Percentiles rank a stretch among this genome's conserved stretches.
Conservation (phyloP, 2,113 vertebrate genomes). For the Piprites chloris region DNA sequence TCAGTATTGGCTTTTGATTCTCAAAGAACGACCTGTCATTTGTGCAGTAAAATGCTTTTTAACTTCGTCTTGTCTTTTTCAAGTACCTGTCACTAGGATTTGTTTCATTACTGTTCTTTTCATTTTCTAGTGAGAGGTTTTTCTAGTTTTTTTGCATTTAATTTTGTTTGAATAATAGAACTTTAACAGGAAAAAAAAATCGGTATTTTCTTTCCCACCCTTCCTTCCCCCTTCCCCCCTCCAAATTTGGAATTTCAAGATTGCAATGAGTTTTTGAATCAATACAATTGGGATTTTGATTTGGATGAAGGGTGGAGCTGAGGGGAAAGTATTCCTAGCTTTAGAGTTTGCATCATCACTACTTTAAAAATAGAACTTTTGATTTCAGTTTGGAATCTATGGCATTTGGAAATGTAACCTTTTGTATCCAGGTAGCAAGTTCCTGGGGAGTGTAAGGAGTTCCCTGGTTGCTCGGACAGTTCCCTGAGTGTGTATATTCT, state of each 20-base stretch:
- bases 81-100: background rate
- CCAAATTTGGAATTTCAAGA: background rate
- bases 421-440: constrained; percentile 25
- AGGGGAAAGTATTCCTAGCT: background rate
- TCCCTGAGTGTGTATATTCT: background rate
- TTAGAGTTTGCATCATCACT: constrained; percentile 2
- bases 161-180: background rate
- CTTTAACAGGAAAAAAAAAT: background rate
- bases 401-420: constrained; percentile 10
- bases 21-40: background rate
- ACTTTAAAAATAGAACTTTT: constrained; percentile 41
- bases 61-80: background rate
- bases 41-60: background rate
- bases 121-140: background rate
- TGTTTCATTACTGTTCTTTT: background rate
- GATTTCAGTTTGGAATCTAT: background rate
- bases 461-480: background rate
- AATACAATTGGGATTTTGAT: background rate
- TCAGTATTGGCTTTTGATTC: background rate
- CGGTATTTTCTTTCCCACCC: too few species aligned
- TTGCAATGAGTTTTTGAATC: background rate
- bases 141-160: background rate
- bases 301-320: background rate
- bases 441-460: constrained; percentile 14
- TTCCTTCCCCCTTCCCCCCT: fast-evolving